Evolutionary conservation across 2,113 vertebrate species (phyloP).

Genomic region (Austrofundulus limnaeus): DNA sequence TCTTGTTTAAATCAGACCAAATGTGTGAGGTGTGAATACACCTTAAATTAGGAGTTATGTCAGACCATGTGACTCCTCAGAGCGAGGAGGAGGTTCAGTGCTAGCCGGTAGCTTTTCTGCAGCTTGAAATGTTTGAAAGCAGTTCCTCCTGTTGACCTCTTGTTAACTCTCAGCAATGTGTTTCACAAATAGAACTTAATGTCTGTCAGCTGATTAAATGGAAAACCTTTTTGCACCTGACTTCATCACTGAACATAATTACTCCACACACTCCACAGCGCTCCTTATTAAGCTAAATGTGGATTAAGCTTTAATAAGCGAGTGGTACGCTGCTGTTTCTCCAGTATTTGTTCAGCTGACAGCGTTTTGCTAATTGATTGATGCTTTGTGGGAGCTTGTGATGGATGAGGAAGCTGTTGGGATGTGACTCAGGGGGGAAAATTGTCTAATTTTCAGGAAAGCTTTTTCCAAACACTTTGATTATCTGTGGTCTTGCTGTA

Average conservation of each 20-base stretch:
- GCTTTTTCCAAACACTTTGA: slow-evolving; percentile 6
- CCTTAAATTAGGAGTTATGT: too few species aligned
- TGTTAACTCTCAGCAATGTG: slow-evolving; percentile 17
- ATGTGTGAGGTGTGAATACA: background rate
- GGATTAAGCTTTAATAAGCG: slow-evolving; percentile 39
- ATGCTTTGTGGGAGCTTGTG: slow-evolving; percentile 36
- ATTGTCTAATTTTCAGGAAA: slow-evolving; percentile 18
- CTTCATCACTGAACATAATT: slow-evolving; percentile 43
- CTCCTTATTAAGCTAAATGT: slow-evolving; percentile 19
- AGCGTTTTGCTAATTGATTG: slow-evolving; percentile 49
- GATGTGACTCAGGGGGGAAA: slow-evolving; percentile 14
- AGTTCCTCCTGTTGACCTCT: slow-evolving; percentile 13
- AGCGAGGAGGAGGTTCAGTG: slow-evolving; percentile 3
- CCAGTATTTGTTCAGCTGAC: slow-evolving; percentile 32
- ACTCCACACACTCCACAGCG: slow-evolving; percentile 19
- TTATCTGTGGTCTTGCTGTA: background rate
- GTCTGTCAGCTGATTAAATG: slow-evolving; percentile 27
- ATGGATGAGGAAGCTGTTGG: slow-evolving; percentile 43
- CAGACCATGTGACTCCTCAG: background rate
- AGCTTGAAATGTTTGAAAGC: background rate
- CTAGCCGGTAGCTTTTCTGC: background rate
- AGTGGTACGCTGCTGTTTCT: slow-evolving; percentile 7
- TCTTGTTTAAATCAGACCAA: too few species aligned
- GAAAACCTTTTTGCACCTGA: slow-evolving; percentile 44
- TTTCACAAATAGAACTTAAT: slow-evolving; percentile 31